These are phyloP conservation scores for Siniperca knerii DNA, from an alignment of 2,113 vertebrate genomes.

Conservation along the genomic window DNA sequence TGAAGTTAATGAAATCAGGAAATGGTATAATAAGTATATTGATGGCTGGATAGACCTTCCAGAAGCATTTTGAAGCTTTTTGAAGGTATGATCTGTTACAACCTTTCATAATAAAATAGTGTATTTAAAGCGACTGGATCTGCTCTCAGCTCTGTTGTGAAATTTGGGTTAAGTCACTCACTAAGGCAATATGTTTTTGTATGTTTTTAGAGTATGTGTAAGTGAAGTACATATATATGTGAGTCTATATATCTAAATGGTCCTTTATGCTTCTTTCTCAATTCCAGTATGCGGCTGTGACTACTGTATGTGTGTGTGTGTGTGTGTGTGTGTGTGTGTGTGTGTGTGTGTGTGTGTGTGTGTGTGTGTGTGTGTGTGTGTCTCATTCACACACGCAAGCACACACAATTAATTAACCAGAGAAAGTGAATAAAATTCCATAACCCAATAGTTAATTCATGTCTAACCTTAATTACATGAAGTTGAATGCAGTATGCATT, in stretches of 20 bases:
- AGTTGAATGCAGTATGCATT: not conserved
- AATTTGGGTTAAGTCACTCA: not conserved
- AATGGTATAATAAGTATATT: slow-evolving; percentile 39
- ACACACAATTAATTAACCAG: slow-evolving; percentile 11
- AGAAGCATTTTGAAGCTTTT: slow-evolving; percentile 27
- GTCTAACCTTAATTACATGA: not conserved
- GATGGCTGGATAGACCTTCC: slow-evolving; percentile 12
- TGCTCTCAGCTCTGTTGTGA: not conserved
- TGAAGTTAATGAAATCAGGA: slow-evolving; percentile 60
- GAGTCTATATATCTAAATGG: not conserved
- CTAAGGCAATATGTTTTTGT: not conserved
- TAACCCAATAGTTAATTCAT: not conserved
- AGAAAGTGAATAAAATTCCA: not conserved
- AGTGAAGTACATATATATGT: not conserved
- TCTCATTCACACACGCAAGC: not conserved
- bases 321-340: too few relatives aligned
- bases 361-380: too few relatives aligned
- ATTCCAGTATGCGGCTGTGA: not conserved
- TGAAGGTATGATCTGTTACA: not conserved
- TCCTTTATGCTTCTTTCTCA: not conserved
- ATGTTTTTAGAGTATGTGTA: not conserved
- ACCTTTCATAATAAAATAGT: slow-evolving; percentile 7
- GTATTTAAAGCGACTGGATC: not conserved
- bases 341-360: too few relatives aligned
- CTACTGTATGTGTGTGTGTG: not conserved